Percentiles rank a stretch among this genome's conserved stretches.
Evolutionary conservation across 35 echinoderm and acorn worm species (phyloP).

Genomic region (Anneissia japonica): DNA sequence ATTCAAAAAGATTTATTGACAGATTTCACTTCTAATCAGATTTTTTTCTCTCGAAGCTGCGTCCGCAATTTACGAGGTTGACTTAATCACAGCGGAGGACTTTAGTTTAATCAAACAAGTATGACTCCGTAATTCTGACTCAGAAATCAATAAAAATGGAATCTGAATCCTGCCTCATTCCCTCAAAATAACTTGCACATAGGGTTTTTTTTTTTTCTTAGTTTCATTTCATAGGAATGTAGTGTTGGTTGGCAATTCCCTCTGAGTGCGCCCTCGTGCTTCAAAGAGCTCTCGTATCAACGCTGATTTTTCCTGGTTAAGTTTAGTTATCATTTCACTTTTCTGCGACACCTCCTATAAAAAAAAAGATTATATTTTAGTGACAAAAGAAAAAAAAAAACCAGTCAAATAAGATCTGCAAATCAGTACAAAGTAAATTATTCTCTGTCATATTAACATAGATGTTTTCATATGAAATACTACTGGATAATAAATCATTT

Average conservation of each 20-base stretch:
- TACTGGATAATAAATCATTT: no score
- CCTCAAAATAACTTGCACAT: not conserved
- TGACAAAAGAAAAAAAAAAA: no score
- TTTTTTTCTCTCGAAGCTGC: not conserved
- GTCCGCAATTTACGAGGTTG: not conserved
- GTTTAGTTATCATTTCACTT: slow-evolving; percentile 62
- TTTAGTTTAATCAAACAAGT: not conserved
- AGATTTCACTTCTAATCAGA: not conserved
- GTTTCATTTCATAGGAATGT: not conserved
- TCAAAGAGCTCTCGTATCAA: slow-evolving; percentile 94
- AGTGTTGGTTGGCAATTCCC: not conserved
- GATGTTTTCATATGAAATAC: no score
- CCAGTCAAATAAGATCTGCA: no score
- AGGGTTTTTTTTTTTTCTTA: no score
- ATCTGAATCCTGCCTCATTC: not conserved
- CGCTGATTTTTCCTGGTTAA: slow-evolving; percentile 80
- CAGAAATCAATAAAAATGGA: no score
- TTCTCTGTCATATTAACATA: no score
- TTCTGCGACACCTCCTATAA: slow-evolving; percentile 78
- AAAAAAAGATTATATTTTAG: no score
- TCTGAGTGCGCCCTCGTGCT: slow-evolving; percentile 19
- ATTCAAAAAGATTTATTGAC: not conserved
- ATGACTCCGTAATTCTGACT: not conserved
- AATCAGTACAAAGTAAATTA: no score
- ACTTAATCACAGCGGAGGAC: not conserved